Percentiles rank a stretch among this genome's conserved stretches.
phyloP scores from a whole-genome alignment of 2,888 invertebrate genomes.

The Nudaria mundana region DNA sequence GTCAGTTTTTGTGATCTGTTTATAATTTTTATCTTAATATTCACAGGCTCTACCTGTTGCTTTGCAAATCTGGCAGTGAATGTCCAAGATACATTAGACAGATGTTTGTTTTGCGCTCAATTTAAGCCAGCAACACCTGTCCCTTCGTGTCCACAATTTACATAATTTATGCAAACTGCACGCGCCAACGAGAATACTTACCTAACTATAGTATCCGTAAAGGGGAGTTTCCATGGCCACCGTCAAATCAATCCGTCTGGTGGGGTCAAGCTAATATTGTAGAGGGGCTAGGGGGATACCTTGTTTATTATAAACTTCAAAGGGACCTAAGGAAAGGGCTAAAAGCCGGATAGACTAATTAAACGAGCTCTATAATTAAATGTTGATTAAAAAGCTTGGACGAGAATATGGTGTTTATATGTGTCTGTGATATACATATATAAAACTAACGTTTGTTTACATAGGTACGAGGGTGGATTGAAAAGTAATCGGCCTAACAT shows the following conservation, averaged over 20 bases:
- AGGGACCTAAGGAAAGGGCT: constrained; percentile 1
- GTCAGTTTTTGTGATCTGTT: no score
- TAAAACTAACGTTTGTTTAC: no score
- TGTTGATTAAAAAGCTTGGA: no score
- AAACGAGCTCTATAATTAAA: background rate
- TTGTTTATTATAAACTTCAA: constrained; percentile 11
- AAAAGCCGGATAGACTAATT: constrained; percentile 3
- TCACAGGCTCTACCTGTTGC: no score
- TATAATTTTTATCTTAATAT: no score
- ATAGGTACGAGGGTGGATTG: no score
- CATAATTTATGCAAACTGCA: background rate
- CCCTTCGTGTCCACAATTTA: background rate
- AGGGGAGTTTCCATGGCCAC: constrained; percentile 10
- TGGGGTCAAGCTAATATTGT: constrained; percentile 3
- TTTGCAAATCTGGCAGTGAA: no score
- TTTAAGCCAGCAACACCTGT: background rate
- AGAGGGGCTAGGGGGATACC: background rate
- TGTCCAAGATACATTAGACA: no score
- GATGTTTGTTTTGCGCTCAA: no score
- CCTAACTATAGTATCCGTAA: background rate
- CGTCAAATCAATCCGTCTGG: constrained; percentile 4
- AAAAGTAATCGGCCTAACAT: no score
- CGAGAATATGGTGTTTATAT: no score
- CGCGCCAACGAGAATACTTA: background rate
- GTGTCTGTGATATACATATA: no score